phyloP scores from a whole-genome alignment of 2,888 invertebrate species.

The Pyrrhopygopsis socrates region DNA sequence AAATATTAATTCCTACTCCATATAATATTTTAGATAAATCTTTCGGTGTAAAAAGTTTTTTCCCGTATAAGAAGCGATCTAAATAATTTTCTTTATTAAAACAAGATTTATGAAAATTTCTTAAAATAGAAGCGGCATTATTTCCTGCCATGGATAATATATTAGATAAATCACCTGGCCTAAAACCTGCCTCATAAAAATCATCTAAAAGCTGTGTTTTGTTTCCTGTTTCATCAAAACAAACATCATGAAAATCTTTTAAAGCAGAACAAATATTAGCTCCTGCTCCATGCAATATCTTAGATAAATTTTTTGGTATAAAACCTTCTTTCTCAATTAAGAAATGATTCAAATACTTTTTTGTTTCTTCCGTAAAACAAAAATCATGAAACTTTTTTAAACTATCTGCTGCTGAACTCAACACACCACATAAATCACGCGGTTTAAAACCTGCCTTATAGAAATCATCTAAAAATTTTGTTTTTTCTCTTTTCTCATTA shows the following conservation, averaged over 20 bases:
- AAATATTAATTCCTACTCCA: conserved; percentile 84
- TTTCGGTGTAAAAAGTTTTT: conserved; percentile 87
- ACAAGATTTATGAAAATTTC: conserved; percentile 86
- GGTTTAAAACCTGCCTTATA: conserved; percentile 78
- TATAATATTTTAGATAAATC: conserved; percentile 82
- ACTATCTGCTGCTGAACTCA: conserved; percentile 84
- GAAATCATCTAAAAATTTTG: conserved; percentile 84
- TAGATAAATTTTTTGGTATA: conserved; percentile 83
- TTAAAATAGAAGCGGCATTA: conserved; percentile 86
- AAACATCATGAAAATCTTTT: conserved; percentile 86
- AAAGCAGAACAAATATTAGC: conserved; percentile 87
- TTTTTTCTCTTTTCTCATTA: conserved; percentile 84
- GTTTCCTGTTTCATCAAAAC: conserved; percentile 87
- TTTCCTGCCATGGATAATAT: conserved; percentile 87
- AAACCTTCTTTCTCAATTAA: conserved; percentile 72
- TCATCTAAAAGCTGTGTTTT: conserved; percentile 86
- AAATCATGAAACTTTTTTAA: conserved; percentile 85
- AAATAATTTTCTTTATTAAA: conserved; percentile 87
- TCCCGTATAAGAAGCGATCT: conserved; percentile 82
- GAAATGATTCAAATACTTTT: conserved; percentile 84
- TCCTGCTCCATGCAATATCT: conserved; percentile 86
- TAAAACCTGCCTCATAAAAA: conserved; percentile 79
- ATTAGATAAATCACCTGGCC: conserved; percentile 85
- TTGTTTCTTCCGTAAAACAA: conserved; percentile 85
- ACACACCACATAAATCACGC: conserved; percentile 83